Conservation (phyloP, 2,797 vertebrate species). For the Ispidina picta region DNA sequence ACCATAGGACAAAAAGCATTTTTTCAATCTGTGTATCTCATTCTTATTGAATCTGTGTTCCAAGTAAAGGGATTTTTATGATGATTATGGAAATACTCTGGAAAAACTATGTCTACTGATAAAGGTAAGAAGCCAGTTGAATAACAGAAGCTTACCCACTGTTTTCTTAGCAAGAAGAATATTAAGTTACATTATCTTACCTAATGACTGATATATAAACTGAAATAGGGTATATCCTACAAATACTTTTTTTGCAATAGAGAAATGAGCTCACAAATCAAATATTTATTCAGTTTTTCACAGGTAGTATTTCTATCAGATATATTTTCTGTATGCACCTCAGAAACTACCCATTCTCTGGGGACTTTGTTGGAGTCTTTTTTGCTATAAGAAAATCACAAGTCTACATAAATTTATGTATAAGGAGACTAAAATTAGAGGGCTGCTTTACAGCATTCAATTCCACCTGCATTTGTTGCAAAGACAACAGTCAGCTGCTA, state of each 20-base stretch:
- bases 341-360: neutral
- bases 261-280: neutral
- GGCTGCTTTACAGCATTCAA: neutral
- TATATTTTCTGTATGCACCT: neutral
- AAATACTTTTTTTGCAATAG: neutral
- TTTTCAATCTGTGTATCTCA: neutral
- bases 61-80: neutral
- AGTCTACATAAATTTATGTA: neutral
- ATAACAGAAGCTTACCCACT: neutral
- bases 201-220: neutral
- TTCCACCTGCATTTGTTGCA: neutral
- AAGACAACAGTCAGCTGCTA: neutral
- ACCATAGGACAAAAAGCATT: neutral
- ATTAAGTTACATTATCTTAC: neutral
- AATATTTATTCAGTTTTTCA: neutral
- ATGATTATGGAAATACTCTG: conserved; percentile 28
- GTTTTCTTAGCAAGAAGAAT: conserved; percentile 10
- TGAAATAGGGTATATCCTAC: neutral
- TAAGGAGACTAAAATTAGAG: neutral
- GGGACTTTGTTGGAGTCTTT: neutral
- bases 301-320: neutral
- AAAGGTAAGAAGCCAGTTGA: conserved; percentile 14
- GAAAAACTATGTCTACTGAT: conserved; percentile 20
- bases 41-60: neutral
- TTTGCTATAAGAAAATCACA: neutral